Evolutionary conservation across 2,888 invertebrate species (phyloP).

Genomic region (Adelognathus sp.): DNA sequence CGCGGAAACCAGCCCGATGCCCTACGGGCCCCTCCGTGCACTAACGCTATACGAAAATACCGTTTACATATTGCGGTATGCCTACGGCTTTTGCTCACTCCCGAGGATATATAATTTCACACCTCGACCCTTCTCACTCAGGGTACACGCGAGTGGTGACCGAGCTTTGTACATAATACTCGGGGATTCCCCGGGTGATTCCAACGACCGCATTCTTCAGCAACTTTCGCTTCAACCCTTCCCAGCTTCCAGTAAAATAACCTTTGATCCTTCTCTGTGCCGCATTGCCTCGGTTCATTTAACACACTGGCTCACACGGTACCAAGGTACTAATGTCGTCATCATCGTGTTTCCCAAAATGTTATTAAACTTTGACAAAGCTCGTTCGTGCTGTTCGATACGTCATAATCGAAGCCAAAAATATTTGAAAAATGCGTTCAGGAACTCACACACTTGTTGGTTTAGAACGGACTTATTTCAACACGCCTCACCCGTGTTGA

Average conservation of each 20-base stretch:
- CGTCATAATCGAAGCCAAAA: neutral
- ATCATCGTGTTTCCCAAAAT: neutral
- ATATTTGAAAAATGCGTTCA: neutral
- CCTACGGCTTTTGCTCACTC: slow-evolving; percentile 16
- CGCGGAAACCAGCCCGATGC: slow-evolving; percentile 9
- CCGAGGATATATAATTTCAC: slow-evolving; percentile 65
- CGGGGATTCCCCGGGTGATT: slow-evolving; percentile 8
- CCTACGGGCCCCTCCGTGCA: neutral
- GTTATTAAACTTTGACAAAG: neutral
- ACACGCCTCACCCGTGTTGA: too few relatives aligned
- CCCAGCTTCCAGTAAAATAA: neutral
- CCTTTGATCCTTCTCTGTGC: neutral
- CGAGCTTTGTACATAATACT: slow-evolving; percentile 35
- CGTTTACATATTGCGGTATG: neutral
- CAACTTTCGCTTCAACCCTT: neutral
- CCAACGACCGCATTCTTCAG: neutral
- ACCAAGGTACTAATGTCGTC: neutral
- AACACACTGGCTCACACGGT: neutral
- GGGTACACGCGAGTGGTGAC: neutral
- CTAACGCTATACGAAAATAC: neutral
- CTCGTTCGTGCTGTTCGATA: neutral
- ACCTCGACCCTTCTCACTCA: slow-evolving; percentile 25
- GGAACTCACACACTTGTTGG: too few relatives aligned
- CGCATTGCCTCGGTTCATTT: slow-evolving; percentile 9
- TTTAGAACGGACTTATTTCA: too few relatives aligned